These are phyloP conservation scores for Cephalopterus ornatus DNA, from an alignment of 2,113 vertebrate genomes.

Conservation along the genomic window DNA sequence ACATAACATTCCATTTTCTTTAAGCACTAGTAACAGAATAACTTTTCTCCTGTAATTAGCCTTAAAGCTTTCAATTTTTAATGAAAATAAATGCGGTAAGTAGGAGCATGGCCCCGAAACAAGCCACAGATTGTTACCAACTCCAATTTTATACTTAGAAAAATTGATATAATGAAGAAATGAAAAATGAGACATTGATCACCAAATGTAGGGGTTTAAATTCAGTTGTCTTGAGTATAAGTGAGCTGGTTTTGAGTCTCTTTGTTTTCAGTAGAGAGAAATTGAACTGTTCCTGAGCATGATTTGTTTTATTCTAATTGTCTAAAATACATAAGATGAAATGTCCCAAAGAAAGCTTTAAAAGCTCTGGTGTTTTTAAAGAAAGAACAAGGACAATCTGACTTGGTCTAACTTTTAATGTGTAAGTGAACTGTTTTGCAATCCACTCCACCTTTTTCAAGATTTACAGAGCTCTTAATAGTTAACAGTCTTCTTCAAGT, in stretches of 20 bases:
- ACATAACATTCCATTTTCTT: neutral
- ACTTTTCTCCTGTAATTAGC: neutral
- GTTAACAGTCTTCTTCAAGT: neutral
- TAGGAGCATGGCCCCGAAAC: neutral
- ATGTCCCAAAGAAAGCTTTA: neutral
- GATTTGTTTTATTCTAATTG: neutral
- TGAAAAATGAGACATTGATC: neutral
- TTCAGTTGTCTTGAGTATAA: neutral
- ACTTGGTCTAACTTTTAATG: neutral
- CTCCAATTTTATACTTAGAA: neutral
- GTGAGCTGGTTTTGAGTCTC: neutral
- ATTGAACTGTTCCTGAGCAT: neutral
- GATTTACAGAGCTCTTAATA: neutral
- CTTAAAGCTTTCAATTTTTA: neutral
- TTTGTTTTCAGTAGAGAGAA: neutral
- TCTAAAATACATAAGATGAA: neutral
- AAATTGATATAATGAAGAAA: neutral
- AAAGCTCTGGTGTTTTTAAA: neutral
- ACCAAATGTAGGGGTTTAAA: neutral
- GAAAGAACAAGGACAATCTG: neutral
- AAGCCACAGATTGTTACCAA: neutral
- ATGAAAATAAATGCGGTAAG: neutral
- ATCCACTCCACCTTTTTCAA: neutral
- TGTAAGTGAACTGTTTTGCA: neutral
- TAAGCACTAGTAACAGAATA: neutral